Evolutionary conservation across 2,113 vertebrate species (phyloP), one percentile per base, ranked within the genome.

Genomic region (Rhea americana): DNA sequence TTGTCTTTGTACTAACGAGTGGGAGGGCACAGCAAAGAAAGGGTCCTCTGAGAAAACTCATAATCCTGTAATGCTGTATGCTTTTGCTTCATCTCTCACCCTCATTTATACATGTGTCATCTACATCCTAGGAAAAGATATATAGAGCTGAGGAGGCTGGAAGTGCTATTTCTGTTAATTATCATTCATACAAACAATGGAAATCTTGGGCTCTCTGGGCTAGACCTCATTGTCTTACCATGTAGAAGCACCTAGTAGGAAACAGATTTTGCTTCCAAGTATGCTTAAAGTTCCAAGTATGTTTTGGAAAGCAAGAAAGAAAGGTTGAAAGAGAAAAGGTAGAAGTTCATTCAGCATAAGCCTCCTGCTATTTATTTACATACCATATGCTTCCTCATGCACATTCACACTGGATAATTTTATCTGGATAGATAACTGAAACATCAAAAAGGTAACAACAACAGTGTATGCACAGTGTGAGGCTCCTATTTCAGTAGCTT

Each of bases 361-460:
- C 91, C 85, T 96, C 92, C 85, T 89, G 84, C 94, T 96, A 92
- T 90, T 93, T 95, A 85, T 95, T 96, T 96, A 82, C 94, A 85
- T 93, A 87, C 91, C 94, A 94, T 96, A 96, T 96, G 95, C 75
- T 96, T 92, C 79, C 71, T 94, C 74, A 59, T 80, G 78, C 78
- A 62, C 85, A 87, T 87, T 94, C 39, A 17, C 87, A 87, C 89
- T 0, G 2, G 84, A 35, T 96, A 87, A 96, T 95, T 96, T 96
- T 95, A 96, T 96, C 96, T 94, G 84, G 94, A 77, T 62, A 96
- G 96, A 95, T 93, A 96, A 94, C 91, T 92, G 75, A 96, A 96
- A 94, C 92, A 94, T 95, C 92, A 89, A 74, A 93, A 94, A 95
- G 94, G 78, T 82, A 94, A 73, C 93, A 95, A 74, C 75, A 95